Conservation (phyloP, 2,797 vertebrate genomes). For the Falco novaeseelandiae region DNA sequence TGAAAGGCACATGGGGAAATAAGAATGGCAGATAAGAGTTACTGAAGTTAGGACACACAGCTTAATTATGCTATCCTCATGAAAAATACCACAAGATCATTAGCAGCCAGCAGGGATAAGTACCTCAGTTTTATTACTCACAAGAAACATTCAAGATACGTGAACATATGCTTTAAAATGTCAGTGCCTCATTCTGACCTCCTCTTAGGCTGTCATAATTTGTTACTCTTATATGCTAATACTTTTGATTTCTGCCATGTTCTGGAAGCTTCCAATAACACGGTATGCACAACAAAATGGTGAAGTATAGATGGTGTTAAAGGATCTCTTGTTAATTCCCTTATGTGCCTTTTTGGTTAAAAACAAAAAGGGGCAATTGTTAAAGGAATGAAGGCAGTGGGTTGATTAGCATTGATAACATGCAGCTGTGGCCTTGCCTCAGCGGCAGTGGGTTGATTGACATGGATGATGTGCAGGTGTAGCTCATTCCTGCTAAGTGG, state of each 20-base stretch:
- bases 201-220: constrained; percentile 39
- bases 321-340: neutral
- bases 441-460: too few species aligned
- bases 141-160: constrained; percentile 28
- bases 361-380: too few species aligned
- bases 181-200: constrained; percentile 41
- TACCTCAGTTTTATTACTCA: constrained; percentile 50
- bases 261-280: constrained; percentile 9
- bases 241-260: neutral
- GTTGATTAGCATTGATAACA: too few species aligned
- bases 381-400: too few species aligned
- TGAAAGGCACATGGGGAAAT: neutral
- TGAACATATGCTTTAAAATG: constrained; percentile 60
- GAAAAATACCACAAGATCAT: constrained; percentile 20
- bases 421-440: too few species aligned
- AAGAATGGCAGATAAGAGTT: neutral
- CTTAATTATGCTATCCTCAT: neutral
- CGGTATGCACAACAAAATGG: neutral
- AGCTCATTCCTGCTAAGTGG: too few species aligned
- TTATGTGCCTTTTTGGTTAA: too few species aligned
- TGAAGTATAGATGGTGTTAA: neutral
- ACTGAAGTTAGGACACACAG: neutral
- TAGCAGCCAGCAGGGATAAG: constrained; percentile 31
- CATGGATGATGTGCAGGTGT: too few species aligned
- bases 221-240: neutral